A percentile compares a stretch with the other conserved stretches of the same genome.
Evolutionary conservation across 2,888 invertebrate genomes (phyloP).

Genomic region (Apodemia duryi): DNA sequence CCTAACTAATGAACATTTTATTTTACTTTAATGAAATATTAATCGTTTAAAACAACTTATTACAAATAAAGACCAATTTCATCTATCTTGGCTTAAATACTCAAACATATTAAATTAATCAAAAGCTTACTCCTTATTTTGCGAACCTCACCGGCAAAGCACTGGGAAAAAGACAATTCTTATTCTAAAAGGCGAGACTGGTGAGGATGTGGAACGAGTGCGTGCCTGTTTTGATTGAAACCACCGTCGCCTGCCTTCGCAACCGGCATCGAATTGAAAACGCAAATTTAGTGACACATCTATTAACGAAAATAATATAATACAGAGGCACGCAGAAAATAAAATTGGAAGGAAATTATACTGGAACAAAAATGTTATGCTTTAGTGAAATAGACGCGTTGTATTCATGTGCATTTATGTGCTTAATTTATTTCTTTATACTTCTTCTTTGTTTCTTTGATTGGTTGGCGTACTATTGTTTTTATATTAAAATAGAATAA

Average conservation of each 20-base stretch:
- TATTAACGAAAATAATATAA: constrained; percentile 67
- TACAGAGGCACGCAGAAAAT: constrained; percentile 54
- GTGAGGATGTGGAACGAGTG: constrained; percentile 73
- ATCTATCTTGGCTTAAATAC: too few species aligned
- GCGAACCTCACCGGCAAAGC: constrained; percentile 48
- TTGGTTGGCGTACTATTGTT: too few species aligned
- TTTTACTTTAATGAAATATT: too few species aligned
- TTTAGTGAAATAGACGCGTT: background rate
- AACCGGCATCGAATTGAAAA: constrained; percentile 68
- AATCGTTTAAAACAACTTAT: too few species aligned
- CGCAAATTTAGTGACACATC: constrained; percentile 76
- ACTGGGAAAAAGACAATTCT: constrained; percentile 77
- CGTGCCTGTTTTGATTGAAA: constrained; percentile 77
- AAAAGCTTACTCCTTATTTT: constrained; percentile 50
- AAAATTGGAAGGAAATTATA: constrained; percentile 35
- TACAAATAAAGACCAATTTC: too few species aligned
- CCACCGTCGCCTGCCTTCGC: constrained; percentile 44
- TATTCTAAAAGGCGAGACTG: constrained; percentile 74
- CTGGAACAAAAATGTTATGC: constrained; percentile 9
- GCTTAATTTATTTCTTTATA: background rate
- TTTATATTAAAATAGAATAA: too few species aligned
- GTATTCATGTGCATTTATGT: background rate
- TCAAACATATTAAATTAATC: background rate
- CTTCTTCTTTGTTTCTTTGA: too few species aligned
- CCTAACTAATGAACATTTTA: too few species aligned